Conservation (phyloP, 2,797 vertebrate genomes). For the Xerus rutilus region DNA sequence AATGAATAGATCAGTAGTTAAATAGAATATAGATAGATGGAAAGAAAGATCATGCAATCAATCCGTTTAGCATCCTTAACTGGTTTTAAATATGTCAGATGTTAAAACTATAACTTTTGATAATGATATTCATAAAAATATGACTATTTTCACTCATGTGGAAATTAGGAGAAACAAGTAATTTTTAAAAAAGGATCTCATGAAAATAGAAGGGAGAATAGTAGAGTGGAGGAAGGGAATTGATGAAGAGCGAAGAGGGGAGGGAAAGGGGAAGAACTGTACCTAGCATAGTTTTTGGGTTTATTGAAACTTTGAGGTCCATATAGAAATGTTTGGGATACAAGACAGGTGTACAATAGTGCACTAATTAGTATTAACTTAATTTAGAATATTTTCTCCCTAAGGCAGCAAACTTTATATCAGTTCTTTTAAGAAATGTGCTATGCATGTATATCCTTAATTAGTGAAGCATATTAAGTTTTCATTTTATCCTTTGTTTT, state of each 20-base stretch:
- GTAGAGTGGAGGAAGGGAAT: no score
- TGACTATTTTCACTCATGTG: no score
- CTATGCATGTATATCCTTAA: slow-evolving; percentile 76
- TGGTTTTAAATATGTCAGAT: not conserved
- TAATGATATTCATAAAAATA: not conserved
- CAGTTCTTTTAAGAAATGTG: slow-evolving; percentile 74
- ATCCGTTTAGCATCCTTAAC: not conserved
- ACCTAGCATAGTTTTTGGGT: not conserved
- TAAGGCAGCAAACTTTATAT: slow-evolving; percentile 77
- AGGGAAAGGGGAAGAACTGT: no score
- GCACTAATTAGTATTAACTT: slow-evolving; percentile 74
- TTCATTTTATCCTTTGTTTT: slow-evolving; percentile 81
- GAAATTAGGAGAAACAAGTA: no score
- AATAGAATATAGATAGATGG: not conserved
- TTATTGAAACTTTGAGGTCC: slow-evolving; percentile 52
- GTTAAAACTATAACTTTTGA: not conserved
- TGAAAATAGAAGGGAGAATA: no score
- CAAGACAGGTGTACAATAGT: slow-evolving; percentile 39
- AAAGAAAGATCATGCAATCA: not conserved
- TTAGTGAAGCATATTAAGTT: slow-evolving; percentile 80
- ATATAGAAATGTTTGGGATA: slow-evolving; percentile 43
- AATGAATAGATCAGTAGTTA: not conserved
- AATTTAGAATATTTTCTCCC: slow-evolving; percentile 62
- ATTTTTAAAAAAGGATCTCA: no score
- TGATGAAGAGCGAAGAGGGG: no score